Percentiles rank a stretch among this genome's conserved stretches.
phyloP scores from a whole-genome alignment of 2,797 vertebrate species.

The Notolepis coatsorum region DNA sequence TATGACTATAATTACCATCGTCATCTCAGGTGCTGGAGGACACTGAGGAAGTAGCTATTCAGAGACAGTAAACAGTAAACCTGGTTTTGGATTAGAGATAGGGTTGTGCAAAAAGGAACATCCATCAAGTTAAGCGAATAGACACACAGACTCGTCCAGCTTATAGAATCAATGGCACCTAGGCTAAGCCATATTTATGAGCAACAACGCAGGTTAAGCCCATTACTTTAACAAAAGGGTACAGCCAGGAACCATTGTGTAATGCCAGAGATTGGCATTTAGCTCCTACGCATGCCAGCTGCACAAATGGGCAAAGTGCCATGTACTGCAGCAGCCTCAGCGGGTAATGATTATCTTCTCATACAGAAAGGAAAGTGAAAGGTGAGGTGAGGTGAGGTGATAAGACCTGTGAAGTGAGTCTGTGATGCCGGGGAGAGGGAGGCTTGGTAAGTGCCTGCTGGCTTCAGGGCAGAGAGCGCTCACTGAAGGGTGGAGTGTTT shows the following conservation, averaged over 20 bases:
- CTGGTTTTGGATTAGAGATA: not conserved
- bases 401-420: too few species aligned
- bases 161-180: not conserved
- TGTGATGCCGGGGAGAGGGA: slow-evolving; percentile 12
- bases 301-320: not conserved
- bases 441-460: slow-evolving; percentile 8
- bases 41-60: not conserved
- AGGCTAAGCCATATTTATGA: not conserved
- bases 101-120: not conserved
- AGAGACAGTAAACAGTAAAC: not conserved
- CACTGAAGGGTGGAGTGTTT: slow-evolving; percentile 14
- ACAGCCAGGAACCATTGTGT: not conserved
- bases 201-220: slow-evolving; percentile 21
- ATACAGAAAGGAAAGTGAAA: slow-evolving; percentile 53
- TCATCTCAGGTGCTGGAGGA: not conserved
- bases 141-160: not conserved
- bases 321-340: not conserved
- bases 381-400: not conserved
- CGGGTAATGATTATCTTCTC: slow-evolving; percentile 29
- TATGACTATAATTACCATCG: slow-evolving; percentile 34
- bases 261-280: not conserved
- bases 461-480: slow-evolving; percentile 9
- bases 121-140: not conserved
- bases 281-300: not conserved
- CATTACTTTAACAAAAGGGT: not conserved